These are phyloP conservation scores for Apocheima hispidaria DNA, from an alignment of 2,888 invertebrate species.

Conservation along the genomic window DNA sequence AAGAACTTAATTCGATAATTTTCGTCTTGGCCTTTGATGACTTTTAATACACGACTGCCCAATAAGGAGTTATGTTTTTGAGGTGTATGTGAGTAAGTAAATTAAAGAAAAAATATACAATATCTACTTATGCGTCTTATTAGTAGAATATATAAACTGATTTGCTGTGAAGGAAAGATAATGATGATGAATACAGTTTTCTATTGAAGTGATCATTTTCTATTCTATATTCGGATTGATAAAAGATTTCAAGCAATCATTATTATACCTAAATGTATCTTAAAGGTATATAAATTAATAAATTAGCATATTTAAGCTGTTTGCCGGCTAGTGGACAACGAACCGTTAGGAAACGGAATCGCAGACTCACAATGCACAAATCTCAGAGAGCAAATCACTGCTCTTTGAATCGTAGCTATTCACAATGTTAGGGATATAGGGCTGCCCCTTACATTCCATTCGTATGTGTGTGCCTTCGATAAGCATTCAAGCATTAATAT, in stretches of 20 bases:
- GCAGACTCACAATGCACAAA: slow-evolving; percentile 50
- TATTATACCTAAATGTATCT: neutral
- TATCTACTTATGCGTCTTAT: too few species aligned
- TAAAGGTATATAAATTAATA: neutral
- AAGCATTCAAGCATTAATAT: neutral
- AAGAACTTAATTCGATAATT: too few species aligned
- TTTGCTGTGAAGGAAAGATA: too few species aligned
- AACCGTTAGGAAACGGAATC: slow-evolving; percentile 56
- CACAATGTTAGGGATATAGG: slow-evolving; percentile 40
- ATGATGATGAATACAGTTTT: too few species aligned
- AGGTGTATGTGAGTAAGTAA: too few species aligned
- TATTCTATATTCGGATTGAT: too few species aligned
- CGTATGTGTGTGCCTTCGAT: neutral
- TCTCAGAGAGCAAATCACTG: slow-evolving; percentile 59
- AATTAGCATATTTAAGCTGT: slow-evolving; percentile 4
- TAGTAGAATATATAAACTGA: neutral
- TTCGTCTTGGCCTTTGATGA: slow-evolving; percentile 6
- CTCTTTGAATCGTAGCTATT: slow-evolving; percentile 53
- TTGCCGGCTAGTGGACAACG: slow-evolving; percentile 32
- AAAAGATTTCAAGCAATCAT: neutral
- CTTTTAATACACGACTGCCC: too few species aligned
- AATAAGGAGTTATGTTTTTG: too few species aligned
- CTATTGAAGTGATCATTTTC: too few species aligned
- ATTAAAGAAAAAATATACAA: too few species aligned
- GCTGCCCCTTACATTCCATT: slow-evolving; percentile 37